Base-by-base conservation (phyloP, 1,140 invertebrate genomes). In the Ladona fulva region DNA sequence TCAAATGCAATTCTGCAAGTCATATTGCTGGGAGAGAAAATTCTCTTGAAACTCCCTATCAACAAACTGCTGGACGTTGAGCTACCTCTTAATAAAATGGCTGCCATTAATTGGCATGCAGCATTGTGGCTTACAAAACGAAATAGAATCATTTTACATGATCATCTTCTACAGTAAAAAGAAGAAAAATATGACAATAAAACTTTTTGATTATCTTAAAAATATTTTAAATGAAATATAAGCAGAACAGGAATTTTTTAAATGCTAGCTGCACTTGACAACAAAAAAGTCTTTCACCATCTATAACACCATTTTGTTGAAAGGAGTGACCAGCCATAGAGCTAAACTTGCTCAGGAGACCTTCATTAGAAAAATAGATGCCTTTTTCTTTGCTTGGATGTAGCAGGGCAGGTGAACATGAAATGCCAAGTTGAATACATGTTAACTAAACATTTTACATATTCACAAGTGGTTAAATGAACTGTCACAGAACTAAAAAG, bases 361-460 rank as follows among this genome's bases (percentile, higher is more conserved):
- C 52, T 66, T 66, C 16, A 66, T 66, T 66, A 66, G 52, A 66
- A 66, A 66, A 66, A 66, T 66, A 66, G 52, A 66, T 66, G 52
- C 52, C 52, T 66, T 22, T 66, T 66, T 66, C 52, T 66, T 66
- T 66, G n/a, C n/a, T 19, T 22, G n/a, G 3, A 66, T 66, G 52
- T 66, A 66, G 52, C 52, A 66, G 14, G 52, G 52, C 52, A 66
- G 52, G 52, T 66, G 52, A 66, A 66, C 52, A 66, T 66, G 52
- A 66, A 66, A 66, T 66, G 52, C 52, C 52, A 66, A 66, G 52
- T 66, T 66, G 52, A 66, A 66, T 66, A 22, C n/a, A 66, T 22
- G n/a, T 66, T 6, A 66, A 66, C 52, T 66, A 66, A 66, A 66
- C 52, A 66, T 66, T 3, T 66, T 6, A 66, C 52, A 37, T 5